Evolutionary conservation across 2,113 vertebrate species (phyloP).

Genomic region (Chitala chitala): DNA sequence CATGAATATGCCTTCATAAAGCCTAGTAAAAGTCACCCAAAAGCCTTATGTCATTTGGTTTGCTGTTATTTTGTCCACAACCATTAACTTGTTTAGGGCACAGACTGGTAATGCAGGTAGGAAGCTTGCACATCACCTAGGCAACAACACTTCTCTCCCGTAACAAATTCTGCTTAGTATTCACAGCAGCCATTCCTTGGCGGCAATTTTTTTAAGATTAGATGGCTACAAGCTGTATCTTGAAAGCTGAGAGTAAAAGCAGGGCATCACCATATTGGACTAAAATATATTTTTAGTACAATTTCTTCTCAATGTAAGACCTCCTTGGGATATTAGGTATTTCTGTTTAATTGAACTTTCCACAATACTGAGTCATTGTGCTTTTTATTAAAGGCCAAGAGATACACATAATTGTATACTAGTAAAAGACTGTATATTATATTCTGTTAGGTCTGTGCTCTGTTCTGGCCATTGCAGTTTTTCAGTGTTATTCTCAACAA

Average conservation of each 20-base stretch:
- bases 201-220: not conserved
- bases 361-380: not conserved
- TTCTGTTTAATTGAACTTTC: conserved; percentile 3
- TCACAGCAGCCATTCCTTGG: conserved; percentile 2
- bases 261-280: not conserved
- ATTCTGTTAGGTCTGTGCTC: not conserved
- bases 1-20: not conserved
- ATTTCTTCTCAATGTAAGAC: not conserved
- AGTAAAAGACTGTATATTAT: not conserved
- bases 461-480: not conserved
- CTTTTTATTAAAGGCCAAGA: not conserved
- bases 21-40: not conserved
- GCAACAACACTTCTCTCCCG: conserved; percentile 36
- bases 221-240: not conserved
- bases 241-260: not conserved
- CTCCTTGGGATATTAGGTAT: not conserved
- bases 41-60: not conserved
- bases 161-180: not conserved
- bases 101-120: conserved; percentile 24
- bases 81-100: conserved; percentile 39
- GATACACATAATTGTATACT: not conserved
- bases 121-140: conserved; percentile 41
- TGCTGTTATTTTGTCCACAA: not conserved
- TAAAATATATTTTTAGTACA: not conserved
- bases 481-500: no score